phyloP scores from a whole-genome alignment of 2,797 vertebrate genomes.

The Onychomys leucogaster region DNA sequence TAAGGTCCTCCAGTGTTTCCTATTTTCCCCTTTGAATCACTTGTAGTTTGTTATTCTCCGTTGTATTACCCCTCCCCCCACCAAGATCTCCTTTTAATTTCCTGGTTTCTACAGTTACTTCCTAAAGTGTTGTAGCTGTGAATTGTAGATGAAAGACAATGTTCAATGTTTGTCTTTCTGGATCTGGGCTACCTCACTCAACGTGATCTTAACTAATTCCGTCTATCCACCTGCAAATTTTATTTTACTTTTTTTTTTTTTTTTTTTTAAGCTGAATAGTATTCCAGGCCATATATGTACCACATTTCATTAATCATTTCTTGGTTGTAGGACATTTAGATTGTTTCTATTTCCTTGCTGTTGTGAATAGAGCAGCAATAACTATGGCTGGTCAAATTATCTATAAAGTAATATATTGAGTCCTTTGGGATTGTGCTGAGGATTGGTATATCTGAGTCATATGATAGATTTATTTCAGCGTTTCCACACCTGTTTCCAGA shows the following conservation, averaged over 20 bases:
- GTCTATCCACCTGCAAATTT: not conserved
- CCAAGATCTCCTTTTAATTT: not conserved
- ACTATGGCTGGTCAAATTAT: not conserved
- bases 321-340: not conserved
- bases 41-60: not conserved
- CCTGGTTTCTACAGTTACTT: not conserved
- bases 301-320: not conserved
- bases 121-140: not conserved
- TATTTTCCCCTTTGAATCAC: not conserved
- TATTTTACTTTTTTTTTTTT: not conserved
- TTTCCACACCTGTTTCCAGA: not conserved
- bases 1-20: not conserved
- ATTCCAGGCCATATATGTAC: not conserved
- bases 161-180: not conserved
- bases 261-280: not conserved
- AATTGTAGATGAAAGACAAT: not conserved
- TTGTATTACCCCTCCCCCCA: not conserved
- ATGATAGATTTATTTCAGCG: not conserved
- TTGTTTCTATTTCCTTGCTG: not conserved
- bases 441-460: not conserved
- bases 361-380: not conserved
- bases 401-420: not conserved
- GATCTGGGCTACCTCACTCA: too few relatives aligned
- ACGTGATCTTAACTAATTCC: too few relatives aligned
- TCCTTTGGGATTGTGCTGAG: not conserved